Percentiles rank a stretch among this genome's conserved stretches.
Conservation (phyloP, 2,113 vertebrate species). For the Eurystomus gularis region DNA sequence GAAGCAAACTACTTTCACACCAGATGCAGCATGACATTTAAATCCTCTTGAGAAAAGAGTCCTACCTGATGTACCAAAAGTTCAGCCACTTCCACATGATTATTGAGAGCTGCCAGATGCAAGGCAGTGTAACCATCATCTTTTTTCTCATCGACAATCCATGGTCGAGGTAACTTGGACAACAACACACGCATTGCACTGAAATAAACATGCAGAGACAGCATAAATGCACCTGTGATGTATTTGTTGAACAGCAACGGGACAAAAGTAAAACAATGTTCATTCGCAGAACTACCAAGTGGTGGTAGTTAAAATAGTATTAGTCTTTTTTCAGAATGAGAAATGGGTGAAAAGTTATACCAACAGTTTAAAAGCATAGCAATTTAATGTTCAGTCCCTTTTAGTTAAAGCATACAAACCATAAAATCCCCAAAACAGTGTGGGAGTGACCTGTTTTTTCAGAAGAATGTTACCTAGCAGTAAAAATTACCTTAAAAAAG, state of each 20-base stretch:
- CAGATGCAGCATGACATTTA: slow-evolving; percentile 1
- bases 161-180: slow-evolving; percentile 94
- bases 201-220: slow-evolving; percentile 33
- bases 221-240: neutral
- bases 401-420: neutral
- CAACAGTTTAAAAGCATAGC: neutral
- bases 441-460: neutral
- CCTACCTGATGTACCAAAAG: slow-evolving; percentile 96
- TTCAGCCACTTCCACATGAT: slow-evolving; percentile 98
- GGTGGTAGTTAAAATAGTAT: neutral
- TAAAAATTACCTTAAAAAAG: neutral
- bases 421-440: neutral
- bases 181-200: slow-evolving; percentile 97
- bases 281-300: neutral
- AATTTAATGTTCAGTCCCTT: neutral
- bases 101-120: slow-evolving; percentile 97
- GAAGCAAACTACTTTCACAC: neutral
- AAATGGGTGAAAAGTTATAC: neutral
- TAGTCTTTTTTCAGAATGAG: neutral
- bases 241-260: neutral
- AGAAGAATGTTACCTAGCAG: neutral
- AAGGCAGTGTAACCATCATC: slow-evolving; percentile 98
- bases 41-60: neutral
- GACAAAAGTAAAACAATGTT: neutral
- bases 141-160: slow-evolving; percentile 99